Evolutionary conservation across 2,797 vertebrate species (phyloP), one percentile per base, ranked within the genome.

Genomic region (Lithobates sylvaticus): DNA sequence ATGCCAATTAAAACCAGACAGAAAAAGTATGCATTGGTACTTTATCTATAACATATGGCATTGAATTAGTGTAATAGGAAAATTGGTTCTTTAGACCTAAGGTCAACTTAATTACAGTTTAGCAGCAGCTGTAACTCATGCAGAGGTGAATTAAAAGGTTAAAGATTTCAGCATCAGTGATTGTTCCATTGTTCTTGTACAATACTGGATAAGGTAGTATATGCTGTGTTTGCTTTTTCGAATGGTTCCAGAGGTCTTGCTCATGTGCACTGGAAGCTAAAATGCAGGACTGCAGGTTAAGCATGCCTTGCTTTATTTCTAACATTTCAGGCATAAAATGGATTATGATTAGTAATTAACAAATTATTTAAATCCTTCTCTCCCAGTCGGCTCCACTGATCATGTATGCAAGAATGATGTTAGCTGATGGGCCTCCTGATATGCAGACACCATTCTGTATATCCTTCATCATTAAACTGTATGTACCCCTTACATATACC

Each of bases 11-110:
- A 44, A 29, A 78, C 44, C 67, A 71, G 68, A 9, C 27, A 27
- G 64, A 26, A 29, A 76, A 42, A 23, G 54, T 72, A 10, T 78
- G 67, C 39, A 72, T 72, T 61, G 61, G 36, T 26, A 54, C 32
- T 15, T 78, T 74, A 85, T 72, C 47, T 73, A 79, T 73, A 84
- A 71, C 65, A 84, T 73, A 65, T 73, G 64, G 84, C 74, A 79
- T 68, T 85, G 84, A 85, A 85, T 78, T 67, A 79, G 54, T 73
- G 34, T 85, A 85, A 79, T 73, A 85, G 27, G 69, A 79, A 85
- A 85, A 79, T 85, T 79, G 68, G 76, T 79, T 68, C 73, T 71
- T 29, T 13, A 73, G 76, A 73, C 76, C 76, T 44, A n/a, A 21
- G 84, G 84, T 85, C 76, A 85, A 73, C 76, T 50, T 85, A 67